These are phyloP conservation scores for Myzus persicae DNA, from an alignment of 1,140 invertebrate genomes.

Conservation along the genomic window DNA sequence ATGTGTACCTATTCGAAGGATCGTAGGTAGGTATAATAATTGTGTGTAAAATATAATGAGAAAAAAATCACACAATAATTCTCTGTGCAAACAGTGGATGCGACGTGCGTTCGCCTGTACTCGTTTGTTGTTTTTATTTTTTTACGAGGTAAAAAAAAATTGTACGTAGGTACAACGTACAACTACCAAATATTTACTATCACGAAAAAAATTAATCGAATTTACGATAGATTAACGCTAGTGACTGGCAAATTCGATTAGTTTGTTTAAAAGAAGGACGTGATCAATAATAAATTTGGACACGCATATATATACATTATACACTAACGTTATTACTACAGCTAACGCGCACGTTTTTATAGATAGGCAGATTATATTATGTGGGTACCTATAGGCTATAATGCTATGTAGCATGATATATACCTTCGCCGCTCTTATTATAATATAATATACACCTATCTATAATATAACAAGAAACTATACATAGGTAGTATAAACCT, in stretches of 20 bases:
- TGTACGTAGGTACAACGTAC: not conserved
- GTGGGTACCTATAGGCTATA: not conserved
- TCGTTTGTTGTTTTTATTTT: not conserved
- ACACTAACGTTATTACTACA: not conserved
- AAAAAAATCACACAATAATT: constrained; percentile 18
- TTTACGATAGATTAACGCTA: constrained; percentile 25
- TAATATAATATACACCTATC: not conserved
- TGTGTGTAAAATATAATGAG: constrained; percentile 26
- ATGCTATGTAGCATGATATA: not conserved
- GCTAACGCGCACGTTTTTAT: constrained; percentile 3
- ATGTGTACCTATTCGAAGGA: not conserved
- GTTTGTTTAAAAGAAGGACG: constrained; percentile 20
- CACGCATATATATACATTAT: not conserved
- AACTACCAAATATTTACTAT: not conserved
- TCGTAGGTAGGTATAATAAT: not conserved
- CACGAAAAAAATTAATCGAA: constrained; percentile 29
- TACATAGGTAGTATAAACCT: not conserved
- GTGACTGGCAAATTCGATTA: constrained; percentile 48
- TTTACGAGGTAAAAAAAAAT: not conserved
- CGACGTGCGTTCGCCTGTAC: not conserved
- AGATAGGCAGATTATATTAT: not conserved
- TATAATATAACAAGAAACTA: not conserved
- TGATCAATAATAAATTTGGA: constrained; percentile 43
- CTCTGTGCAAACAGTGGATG: not conserved
- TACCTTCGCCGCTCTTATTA: not conserved